Evolutionary conservation across 2,888 invertebrate species (phyloP), one percentile per base, ranked within the genome.

Genomic region (Lottia gigantea): DNA sequence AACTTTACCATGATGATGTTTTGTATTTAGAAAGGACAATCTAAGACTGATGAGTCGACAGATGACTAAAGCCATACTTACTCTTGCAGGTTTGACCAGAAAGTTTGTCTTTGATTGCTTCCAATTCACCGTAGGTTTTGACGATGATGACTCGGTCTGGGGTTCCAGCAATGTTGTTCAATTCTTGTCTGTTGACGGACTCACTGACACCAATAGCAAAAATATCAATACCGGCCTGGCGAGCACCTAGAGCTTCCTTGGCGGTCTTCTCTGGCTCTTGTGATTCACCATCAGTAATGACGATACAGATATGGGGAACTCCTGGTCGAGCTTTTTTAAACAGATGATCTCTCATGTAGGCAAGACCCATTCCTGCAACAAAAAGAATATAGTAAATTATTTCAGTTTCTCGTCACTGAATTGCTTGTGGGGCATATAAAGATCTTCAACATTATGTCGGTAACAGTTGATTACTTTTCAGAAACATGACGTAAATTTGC

Each of bases 181-280:
- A 67, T 64, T 77, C 77, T n/a, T 67, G 46, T 23, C 65, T 55
- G 31, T 68, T 63, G 7, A 75, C 67, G 12, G 25, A 64, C 14
- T 23, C 25, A 8, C 75, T 73, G 2, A 76, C 73, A 16, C 76
- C 76, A 45, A 76, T 71, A 46, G 76, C 76, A 49, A 73, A 73
- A 71, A 73, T 74, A 7, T 49, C 49, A 64, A 74, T 67, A 23
- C 73, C 74, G 11, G 47, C 66, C 1, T 61, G 47, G 11, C 70
- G 71, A 0, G 74, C 71, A 0, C 7, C 8, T 0, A 31, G 25
- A 4, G 76, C 76, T n/a, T 73, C 70, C 4, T 40, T 45, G 31
- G 15, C 26, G 1, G 75, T 75, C 64, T 62, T 66, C 67, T 75
- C 49, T 16, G 49, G 19, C 19, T 49, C 49, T 19, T 49, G 49